Evolutionary conservation across 2,888 invertebrate genomes (phyloP).

Genomic region (Pachydiplax longipennis): DNA sequence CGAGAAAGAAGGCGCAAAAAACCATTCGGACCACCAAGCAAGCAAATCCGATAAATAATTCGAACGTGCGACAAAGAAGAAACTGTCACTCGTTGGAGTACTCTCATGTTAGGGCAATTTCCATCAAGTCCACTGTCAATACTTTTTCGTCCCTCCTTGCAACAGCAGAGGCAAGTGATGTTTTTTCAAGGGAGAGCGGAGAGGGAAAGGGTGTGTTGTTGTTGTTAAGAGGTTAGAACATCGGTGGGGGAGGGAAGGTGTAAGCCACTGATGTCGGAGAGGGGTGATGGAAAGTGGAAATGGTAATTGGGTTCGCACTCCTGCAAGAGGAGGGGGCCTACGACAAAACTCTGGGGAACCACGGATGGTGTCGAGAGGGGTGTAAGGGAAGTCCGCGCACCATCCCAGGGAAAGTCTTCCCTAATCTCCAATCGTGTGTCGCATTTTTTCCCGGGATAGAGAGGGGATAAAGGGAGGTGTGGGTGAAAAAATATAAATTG

Average conservation of each 20-base stretch:
- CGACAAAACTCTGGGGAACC: conserved; percentile 24
- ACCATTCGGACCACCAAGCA: neutral
- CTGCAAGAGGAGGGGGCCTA: neutral
- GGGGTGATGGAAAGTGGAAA: conserved; percentile 5
- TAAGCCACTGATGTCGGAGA: neutral
- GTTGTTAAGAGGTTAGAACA: conserved; percentile 20
- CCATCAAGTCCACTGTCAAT: conserved; percentile 18
- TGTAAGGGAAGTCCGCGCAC: neutral
- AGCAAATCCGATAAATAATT: too few relatives aligned
- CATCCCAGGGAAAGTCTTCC: neutral
- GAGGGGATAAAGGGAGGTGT: neutral
- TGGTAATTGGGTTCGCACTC: conserved; percentile 40
- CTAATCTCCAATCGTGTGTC: neutral
- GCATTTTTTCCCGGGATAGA: neutral
- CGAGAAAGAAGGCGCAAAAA: neutral
- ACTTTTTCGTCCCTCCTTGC: neutral
- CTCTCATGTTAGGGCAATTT: neutral
- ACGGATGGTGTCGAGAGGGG: neutral
- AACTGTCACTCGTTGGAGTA: neutral
- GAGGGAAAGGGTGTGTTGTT: neutral
- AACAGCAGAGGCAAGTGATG: neutral
- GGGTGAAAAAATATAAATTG: conserved; percentile 21
- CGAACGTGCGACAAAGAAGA: neutral
- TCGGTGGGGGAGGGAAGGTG: neutral
- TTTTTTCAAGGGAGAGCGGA: neutral